Conservation (phyloP, 2,888 invertebrate genomes). For the Diogma glabrata region DNA sequence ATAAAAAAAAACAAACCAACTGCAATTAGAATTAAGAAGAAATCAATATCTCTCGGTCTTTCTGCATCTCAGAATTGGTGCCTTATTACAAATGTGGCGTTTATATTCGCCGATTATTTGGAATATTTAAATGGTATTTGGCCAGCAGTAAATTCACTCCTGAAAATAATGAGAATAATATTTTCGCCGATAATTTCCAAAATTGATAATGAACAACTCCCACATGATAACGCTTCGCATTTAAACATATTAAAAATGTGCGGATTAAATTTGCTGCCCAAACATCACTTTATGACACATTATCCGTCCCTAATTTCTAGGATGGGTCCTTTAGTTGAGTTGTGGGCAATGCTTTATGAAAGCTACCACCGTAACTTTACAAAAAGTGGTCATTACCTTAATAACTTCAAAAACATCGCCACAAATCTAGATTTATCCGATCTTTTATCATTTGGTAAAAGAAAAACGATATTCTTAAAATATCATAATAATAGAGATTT, state of each 20-base stretch:
- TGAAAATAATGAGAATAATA: conserved; percentile 7
- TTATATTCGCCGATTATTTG: not conserved
- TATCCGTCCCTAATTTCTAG: not conserved
- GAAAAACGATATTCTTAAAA: not conserved
- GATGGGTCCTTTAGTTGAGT: not conserved
- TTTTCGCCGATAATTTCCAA: not conserved
- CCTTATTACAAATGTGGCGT: not conserved
- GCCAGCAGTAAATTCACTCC: not conserved
- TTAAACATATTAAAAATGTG: not conserved
- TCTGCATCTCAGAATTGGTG: conserved; percentile 3
- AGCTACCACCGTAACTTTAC: no score
- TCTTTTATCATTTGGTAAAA: not conserved
- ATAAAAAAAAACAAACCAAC: conserved; percentile 3
- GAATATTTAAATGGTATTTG: not conserved
- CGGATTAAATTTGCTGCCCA: not conserved
- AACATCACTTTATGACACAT: conserved; percentile 3
- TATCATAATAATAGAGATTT: not conserved
- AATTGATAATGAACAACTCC: not conserved
- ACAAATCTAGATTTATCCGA: not conserved
- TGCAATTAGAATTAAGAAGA: not conserved
- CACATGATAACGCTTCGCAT: not conserved
- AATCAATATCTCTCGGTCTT: not conserved
- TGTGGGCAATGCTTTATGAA: not conserved
- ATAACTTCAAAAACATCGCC: not conserved
- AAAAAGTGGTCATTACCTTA: not conserved